Conservation (phyloP, 1,140 invertebrate genomes). For the Penaeus chinensis region DNA sequence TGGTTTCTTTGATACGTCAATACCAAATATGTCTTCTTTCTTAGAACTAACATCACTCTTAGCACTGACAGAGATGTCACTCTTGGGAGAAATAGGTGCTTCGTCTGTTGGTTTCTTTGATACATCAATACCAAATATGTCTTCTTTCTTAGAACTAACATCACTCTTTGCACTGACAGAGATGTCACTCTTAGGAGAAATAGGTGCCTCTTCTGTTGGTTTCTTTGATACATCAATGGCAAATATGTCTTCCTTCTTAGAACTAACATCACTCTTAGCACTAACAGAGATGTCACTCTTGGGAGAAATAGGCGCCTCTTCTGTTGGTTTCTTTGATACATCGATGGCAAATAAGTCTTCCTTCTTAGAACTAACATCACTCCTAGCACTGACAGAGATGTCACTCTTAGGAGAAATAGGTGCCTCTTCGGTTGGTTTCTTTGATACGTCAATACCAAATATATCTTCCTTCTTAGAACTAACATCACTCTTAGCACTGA, state of each 20-base stretch:
- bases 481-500: background rate
- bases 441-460: too few relatives aligned
- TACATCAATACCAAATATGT: background rate
- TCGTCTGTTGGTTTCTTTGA: background rate
- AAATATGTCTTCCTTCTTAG: background rate
- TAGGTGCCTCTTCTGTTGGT: slow-evolving; percentile 11
- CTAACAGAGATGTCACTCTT: background rate
- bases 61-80: slow-evolving; percentile 14
- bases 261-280: background rate
- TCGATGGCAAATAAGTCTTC: too few relatives aligned
- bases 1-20: slow-evolving; percentile 7
- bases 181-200: slow-evolving; percentile 11
- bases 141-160: background rate
- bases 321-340: too few relatives aligned
- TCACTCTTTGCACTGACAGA: background rate
- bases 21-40: background rate
- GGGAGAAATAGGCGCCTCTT: background rate
- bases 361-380: too few relatives aligned
- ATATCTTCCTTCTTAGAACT: too few relatives aligned
- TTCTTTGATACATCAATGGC: background rate
- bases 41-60: slow-evolving; percentile 27
- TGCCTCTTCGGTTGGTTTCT: too few relatives aligned
- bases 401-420: too few relatives aligned
- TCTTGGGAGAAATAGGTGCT: background rate
- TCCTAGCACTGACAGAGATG: too few relatives aligned